Evolutionary conservation across 2,797 vertebrate genomes (phyloP).

Genomic region (Xiphorhynchus erythropygius): DNA sequence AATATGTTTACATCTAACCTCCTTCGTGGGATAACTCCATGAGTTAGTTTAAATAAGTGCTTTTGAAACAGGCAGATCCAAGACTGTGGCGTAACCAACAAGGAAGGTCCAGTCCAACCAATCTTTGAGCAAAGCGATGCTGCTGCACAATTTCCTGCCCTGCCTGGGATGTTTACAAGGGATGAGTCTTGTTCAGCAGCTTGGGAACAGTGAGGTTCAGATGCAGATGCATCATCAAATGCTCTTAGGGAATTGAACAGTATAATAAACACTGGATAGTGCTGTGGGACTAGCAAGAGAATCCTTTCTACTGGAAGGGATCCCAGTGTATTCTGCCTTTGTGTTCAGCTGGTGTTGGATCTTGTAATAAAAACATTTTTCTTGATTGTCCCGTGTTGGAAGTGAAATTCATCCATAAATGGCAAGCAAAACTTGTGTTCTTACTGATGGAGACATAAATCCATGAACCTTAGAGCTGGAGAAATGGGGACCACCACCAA

Average conservation of each 20-base stretch:
- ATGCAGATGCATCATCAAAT: background rate
- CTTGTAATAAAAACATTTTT: background rate
- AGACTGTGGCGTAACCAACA: background rate
- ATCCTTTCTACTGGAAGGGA: background rate
- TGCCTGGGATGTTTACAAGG: background rate
- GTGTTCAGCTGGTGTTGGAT: background rate
- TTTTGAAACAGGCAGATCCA: background rate
- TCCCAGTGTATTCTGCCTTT: background rate
- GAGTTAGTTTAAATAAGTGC: background rate
- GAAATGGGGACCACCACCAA: background rate
- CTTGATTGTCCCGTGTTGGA: background rate
- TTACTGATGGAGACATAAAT: background rate
- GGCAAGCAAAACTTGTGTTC: background rate
- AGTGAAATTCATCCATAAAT: background rate
- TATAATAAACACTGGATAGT: background rate
- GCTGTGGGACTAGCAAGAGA: background rate
- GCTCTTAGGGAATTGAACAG: background rate
- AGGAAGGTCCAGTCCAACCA: background rate
- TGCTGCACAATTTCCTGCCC: background rate
- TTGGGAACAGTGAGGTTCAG: background rate
- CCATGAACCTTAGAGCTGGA: background rate
- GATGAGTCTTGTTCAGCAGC: background rate
- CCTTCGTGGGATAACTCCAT: background rate
- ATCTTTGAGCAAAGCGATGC: background rate
- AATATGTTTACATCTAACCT: background rate